A percentile compares a stretch with the other conserved stretches of the same genome.
These are phyloP conservation scores for Melikaiella ostensackeni DNA, from an alignment of 2,888 invertebrate species.

Conservation along the genomic window DNA sequence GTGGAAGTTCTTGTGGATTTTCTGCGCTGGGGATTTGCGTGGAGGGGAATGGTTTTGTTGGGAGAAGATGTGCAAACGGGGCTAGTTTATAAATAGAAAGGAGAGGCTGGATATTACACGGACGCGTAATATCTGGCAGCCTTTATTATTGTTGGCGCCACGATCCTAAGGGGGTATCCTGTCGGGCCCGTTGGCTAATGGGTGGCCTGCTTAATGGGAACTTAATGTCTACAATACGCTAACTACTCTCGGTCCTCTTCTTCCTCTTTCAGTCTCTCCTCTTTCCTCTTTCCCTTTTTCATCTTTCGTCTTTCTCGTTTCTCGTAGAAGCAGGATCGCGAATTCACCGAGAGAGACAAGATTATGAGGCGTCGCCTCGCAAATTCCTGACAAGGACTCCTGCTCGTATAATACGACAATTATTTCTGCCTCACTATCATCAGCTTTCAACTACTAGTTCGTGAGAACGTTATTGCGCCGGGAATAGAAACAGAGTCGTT, in stretches of 20 bases:
- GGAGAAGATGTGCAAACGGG: conserved; percentile 29
- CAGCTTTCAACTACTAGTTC: conserved; percentile 26
- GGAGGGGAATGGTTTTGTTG: not conserved
- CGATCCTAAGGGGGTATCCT: conserved; percentile 41
- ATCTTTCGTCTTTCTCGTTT: conserved; percentile 35
- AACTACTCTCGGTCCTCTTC: conserved; percentile 59
- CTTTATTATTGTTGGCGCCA: conserved; percentile 55
- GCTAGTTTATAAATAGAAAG: conserved; percentile 60
- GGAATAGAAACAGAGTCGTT: conserved; percentile 60
- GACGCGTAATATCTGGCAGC: conserved; percentile 56
- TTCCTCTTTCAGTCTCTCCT: conserved; percentile 53
- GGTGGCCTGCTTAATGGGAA: conserved; percentile 69
- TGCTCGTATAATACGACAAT: conserved; percentile 40
- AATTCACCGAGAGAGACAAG: conserved; percentile 18
- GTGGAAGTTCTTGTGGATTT: conserved; percentile 1
- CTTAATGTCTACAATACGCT: conserved; percentile 64
- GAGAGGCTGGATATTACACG: too few relatives aligned
- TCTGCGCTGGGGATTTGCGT: not conserved
- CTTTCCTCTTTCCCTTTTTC: conserved; percentile 44
- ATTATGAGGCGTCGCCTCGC: conserved; percentile 44
- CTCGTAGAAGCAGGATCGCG: conserved; percentile 4
- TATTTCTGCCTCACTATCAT: conserved; percentile 25
- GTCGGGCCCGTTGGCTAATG: too few relatives aligned
- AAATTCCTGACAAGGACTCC: conserved; percentile 62
- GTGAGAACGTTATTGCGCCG: conserved; percentile 52